These are phyloP conservation scores for Sorex maritimensis DNA, from an alignment of 2,797 vertebrate species.

Conservation along the genomic window DNA sequence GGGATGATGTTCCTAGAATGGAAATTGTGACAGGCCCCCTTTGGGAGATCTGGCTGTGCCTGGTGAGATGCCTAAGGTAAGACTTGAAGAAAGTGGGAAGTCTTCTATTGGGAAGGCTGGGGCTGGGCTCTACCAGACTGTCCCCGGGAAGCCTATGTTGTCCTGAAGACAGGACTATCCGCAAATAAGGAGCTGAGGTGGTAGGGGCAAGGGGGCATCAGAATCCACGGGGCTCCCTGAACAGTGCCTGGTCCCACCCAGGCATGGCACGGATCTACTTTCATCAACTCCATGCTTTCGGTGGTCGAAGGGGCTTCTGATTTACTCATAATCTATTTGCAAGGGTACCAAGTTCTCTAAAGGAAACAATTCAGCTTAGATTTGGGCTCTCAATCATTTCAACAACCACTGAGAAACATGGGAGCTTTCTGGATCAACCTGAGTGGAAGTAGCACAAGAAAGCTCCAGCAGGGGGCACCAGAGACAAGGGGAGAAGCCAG, in stretches of 20 bases:
- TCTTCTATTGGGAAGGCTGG: neutral
- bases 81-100: slow-evolving; percentile 19
- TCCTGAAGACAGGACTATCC: neutral
- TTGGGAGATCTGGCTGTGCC: neutral
- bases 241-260: neutral
- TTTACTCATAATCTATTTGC: neutral
- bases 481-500: neutral
- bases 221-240: neutral
- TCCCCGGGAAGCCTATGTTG: neutral
- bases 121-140: neutral
- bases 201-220: neutral
- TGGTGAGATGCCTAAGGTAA: neutral
- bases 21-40: neutral
- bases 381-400: slow-evolving; percentile 27
- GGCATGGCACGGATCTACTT: neutral
- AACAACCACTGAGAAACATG: neutral
- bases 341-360: neutral
- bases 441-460: neutral
- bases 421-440: neutral
- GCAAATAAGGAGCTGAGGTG: neutral
- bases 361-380: neutral
- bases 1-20: neutral
- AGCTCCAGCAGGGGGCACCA: neutral
- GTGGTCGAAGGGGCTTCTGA: neutral
- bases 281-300: neutral